Evolutionary conservation across 2,797 vertebrate genomes (phyloP).

Genomic region (Spinus pinus): DNA sequence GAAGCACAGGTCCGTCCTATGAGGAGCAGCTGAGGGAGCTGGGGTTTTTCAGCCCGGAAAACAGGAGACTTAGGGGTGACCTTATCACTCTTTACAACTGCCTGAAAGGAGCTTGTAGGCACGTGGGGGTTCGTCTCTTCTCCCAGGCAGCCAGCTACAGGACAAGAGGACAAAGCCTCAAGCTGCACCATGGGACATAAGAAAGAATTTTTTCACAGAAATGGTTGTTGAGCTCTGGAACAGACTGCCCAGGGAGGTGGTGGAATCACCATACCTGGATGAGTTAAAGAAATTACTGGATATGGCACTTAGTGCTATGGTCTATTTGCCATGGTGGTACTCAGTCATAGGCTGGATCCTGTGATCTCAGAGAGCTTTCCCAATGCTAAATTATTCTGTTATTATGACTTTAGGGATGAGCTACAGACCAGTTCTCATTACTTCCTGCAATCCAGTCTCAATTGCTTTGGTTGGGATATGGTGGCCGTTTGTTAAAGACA

Average conservation of each 20-base stretch:
- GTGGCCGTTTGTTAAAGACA: neutral
- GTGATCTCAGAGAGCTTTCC: neutral
- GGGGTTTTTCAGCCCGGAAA: neutral
- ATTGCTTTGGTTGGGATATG: neutral
- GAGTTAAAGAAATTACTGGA: neutral
- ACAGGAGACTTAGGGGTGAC: neutral
- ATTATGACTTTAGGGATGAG: neutral
- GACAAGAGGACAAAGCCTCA: neutral
- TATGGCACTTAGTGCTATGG: no score
- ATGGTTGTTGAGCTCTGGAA: neutral
- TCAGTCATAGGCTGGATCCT: neutral
- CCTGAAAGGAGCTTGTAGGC: neutral
- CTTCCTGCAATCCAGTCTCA: neutral
- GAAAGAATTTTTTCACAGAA: neutral
- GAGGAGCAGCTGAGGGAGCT: neutral
- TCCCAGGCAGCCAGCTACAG: neutral
- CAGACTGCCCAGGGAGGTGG: neutral
- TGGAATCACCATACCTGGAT: neutral
- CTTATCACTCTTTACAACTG: rapidly evolving
- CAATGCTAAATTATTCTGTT: neutral
- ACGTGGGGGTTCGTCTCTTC: neutral
- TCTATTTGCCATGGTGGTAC: neutral
- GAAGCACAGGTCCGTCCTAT: neutral
- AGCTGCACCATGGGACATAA: neutral
- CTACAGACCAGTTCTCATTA: neutral